These are phyloP conservation scores for Lasioglossum zephyrum DNA, from an alignment of 2,888 invertebrate genomes.

Conservation along the genomic window DNA sequence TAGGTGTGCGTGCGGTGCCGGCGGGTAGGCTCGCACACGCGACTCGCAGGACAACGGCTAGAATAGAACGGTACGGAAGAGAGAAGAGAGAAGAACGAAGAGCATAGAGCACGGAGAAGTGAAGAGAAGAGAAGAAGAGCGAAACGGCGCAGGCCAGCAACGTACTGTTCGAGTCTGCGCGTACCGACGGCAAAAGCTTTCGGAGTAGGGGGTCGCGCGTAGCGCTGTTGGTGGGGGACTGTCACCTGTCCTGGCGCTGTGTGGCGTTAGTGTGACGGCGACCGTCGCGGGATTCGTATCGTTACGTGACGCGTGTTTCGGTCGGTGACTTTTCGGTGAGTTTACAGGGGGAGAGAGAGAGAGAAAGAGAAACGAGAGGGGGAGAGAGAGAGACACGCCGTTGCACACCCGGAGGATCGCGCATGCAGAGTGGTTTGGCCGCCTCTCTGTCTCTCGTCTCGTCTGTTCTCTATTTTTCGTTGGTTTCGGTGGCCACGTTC, in stretches of 20 bases:
- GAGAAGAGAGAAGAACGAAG: background rate
- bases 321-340: constrained; percentile 4
- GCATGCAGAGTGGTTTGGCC: constrained; percentile 3
- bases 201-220: constrained; percentile 29
- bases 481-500: background rate
- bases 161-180: constrained; percentile 43
- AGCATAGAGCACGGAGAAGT: background rate
- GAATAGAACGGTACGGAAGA: background rate
- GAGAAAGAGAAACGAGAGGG: background rate
- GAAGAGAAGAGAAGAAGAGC: background rate
- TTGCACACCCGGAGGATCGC: constrained; percentile 2
- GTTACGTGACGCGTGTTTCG: constrained; percentile 4
- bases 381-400: constrained; percentile 9
- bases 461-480: background rate
- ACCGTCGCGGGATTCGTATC: constrained; percentile 62
- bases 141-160: constrained; percentile 3
- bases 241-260: constrained; percentile 67
- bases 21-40: constrained; percentile 43
- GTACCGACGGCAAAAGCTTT: background rate
- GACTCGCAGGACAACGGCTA: background rate
- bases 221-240: constrained; percentile 53
- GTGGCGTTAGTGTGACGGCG: constrained; percentile 71
- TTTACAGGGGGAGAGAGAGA: background rate
- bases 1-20: constrained; percentile 24
- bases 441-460: constrained; percentile 6